Conservation (phyloP, 2,797 vertebrate species). For the Periparus ater region DNA sequence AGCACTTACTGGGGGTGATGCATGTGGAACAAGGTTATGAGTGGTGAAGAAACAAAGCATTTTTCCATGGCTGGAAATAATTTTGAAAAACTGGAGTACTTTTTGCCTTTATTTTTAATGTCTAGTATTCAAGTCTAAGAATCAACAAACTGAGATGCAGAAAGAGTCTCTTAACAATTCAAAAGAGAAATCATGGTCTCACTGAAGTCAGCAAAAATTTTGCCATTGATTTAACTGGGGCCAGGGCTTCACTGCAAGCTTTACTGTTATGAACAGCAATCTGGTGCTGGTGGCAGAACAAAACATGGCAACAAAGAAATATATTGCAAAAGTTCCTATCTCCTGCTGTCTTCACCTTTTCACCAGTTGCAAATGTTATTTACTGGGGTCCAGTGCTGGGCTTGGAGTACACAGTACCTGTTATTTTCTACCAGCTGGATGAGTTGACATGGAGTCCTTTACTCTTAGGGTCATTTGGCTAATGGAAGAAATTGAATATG, state of each 20-base stretch:
- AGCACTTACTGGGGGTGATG: slow-evolving; percentile 29
- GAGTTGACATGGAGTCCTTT: neutral
- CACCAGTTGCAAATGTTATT: neutral
- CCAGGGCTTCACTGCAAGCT: neutral
- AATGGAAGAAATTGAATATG: slow-evolving; percentile 13
- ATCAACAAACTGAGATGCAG: neutral
- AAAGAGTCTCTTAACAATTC: neutral
- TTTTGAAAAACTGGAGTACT: neutral
- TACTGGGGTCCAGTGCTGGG: neutral
- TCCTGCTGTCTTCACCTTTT: neutral
- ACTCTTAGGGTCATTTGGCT: neutral
- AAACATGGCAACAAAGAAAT: neutral
- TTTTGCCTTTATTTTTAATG: neutral
- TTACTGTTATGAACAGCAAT: neutral
- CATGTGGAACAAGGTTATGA: neutral
- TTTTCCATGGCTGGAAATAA: neutral
- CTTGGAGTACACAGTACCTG: neutral
- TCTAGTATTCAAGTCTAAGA: neutral
- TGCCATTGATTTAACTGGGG: neutral
- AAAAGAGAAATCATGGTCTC: neutral
- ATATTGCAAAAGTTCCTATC: neutral
- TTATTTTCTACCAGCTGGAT: neutral
- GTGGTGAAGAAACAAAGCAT: neutral
- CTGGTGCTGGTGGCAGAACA: neutral
- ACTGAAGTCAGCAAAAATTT: neutral